phyloP scores from a whole-genome alignment of 2,888 invertebrate species.

The Melanostoma mellinum region DNA sequence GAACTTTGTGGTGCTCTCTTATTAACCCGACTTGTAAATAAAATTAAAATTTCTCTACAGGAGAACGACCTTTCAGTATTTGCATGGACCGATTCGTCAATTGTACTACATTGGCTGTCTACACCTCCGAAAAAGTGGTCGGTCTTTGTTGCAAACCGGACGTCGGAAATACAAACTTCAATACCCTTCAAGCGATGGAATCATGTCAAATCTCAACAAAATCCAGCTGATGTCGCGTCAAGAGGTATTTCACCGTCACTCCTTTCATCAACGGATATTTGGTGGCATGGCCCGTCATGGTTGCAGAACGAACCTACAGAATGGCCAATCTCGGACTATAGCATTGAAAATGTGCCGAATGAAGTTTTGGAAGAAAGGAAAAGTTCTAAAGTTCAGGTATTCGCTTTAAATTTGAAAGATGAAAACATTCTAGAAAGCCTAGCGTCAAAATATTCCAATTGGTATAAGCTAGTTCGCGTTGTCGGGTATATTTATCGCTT shows the following conservation, averaged over 20 bases:
- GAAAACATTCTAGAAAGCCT: too few species aligned
- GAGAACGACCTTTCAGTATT: neutral
- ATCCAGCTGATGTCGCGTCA: neutral
- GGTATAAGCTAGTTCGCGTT: too few species aligned
- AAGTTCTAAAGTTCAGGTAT: too few species aligned
- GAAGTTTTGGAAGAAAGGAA: too few species aligned
- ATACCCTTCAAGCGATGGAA: neutral
- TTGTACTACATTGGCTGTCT: conserved; percentile 10
- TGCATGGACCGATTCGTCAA: conserved; percentile 6
- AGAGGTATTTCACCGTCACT: neutral
- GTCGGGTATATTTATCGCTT: too few species aligned
- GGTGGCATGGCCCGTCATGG: neutral
- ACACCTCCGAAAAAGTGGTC: conserved; percentile 19
- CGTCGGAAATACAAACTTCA: neutral
- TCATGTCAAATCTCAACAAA: neutral
- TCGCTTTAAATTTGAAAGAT: too few species aligned
- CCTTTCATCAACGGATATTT: neutral
- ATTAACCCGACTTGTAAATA: neutral
- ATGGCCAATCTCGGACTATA: too few species aligned
- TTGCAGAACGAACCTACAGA: too few species aligned
- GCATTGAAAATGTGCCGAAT: too few species aligned
- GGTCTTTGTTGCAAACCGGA: conserved; percentile 5
- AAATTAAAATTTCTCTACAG: conserved; percentile 6
- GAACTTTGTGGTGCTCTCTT: neutral
- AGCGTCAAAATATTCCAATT: too few species aligned